Evolutionary conservation across 2,797 vertebrate species (phyloP).

Genomic region (Channallabes apus): DNA sequence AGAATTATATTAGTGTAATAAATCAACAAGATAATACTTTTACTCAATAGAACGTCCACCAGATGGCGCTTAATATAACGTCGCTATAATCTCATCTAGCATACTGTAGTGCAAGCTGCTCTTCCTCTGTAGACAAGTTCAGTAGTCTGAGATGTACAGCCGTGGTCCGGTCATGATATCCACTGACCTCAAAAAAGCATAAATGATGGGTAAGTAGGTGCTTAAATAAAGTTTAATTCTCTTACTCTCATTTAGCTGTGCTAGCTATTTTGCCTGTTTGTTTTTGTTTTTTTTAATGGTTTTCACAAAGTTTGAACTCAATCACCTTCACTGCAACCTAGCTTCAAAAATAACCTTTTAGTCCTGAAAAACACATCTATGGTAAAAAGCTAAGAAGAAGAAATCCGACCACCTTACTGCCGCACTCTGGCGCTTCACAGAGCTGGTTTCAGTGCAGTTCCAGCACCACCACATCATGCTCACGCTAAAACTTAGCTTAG

Average conservation of each 20-base stretch:
- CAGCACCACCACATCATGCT: not conserved
- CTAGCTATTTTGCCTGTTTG: not conserved
- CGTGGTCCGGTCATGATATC: not conserved
- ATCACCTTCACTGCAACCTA: not conserved
- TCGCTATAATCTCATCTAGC: not conserved
- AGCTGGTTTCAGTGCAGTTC: not conserved
- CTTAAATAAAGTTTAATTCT: not conserved
- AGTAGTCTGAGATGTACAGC: not conserved
- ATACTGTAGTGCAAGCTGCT: not conserved
- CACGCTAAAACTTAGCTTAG: not conserved
- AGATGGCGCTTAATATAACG: not conserved
- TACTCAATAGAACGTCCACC: not conserved
- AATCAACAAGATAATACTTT: not conserved
- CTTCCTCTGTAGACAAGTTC: not conserved
- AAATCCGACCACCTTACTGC: too few relatives aligned
- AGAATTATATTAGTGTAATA: not conserved
- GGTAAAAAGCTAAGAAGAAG: not conserved
- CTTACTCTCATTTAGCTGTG: not conserved
- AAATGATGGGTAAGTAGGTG: not conserved
- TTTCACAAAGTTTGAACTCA: not conserved
- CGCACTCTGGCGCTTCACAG: not conserved
- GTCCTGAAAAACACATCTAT: not conserved
- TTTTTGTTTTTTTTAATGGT: not conserved
- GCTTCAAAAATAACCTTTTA: not conserved
- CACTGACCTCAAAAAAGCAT: too few relatives aligned